These are phyloP conservation scores for Notocelia uddmanniana DNA, from an alignment of 2,888 invertebrate species.

Conservation along the genomic window DNA sequence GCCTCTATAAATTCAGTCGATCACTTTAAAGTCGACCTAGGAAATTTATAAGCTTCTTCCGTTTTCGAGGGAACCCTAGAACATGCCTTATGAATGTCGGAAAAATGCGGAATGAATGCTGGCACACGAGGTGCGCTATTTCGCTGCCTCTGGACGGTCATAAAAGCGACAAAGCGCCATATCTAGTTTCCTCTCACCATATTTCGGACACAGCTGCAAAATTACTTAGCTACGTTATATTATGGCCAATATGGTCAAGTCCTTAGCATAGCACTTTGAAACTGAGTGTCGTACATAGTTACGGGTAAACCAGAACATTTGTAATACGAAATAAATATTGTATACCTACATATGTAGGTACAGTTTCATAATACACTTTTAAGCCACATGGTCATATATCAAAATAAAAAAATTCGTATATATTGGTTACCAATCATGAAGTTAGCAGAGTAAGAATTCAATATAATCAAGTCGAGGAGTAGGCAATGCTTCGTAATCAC, in stretches of 20 bases:
- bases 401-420: neutral
- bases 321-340: neutral
- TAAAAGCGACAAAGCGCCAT: conserved; percentile 66
- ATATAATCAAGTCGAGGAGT: conserved; percentile 1
- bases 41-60: conserved; percentile 41
- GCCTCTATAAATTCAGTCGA: conserved; percentile 37
- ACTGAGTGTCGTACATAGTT: conserved; percentile 23
- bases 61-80: conserved; percentile 32
- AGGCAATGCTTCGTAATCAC: too few species aligned
- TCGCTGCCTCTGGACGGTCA: conserved; percentile 60
- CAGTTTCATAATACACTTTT: neutral
- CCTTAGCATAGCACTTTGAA: conserved; percentile 32
- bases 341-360: neutral
- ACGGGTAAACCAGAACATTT: conserved; percentile 26
- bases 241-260: conserved; percentile 31
- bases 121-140: conserved; percentile 57
- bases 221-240: conserved; percentile 40
- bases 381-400: too few species aligned
- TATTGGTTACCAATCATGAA: neutral
- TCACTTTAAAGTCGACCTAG: conserved; percentile 40
- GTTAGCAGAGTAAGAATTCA: neutral
- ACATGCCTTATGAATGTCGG: conserved; percentile 47
- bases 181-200: conserved; percentile 63
- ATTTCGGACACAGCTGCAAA: conserved; percentile 61
- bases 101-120: conserved; percentile 61